Percentiles rank a stretch among this genome's conserved stretches.
Evolutionary conservation across 2,113 vertebrate species (phyloP).

Genomic region (Scopus umbretta): DNA sequence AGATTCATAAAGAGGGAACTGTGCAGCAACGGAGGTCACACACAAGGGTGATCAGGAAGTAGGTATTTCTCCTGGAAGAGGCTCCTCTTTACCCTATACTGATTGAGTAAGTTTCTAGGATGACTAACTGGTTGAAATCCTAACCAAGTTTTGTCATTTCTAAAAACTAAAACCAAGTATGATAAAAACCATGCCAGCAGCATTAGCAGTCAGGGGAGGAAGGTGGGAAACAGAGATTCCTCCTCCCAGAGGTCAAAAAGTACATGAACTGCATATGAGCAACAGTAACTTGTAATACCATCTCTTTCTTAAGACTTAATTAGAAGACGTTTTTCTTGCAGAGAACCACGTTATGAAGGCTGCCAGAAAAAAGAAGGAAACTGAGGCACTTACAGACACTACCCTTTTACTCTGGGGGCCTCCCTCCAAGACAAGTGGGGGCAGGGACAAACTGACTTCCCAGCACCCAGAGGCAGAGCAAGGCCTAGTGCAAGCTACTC

Average conservation of each 20-base stretch:
- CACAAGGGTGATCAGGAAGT: not conserved
- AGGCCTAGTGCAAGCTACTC: fast-evolving
- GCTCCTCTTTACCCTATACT: not conserved
- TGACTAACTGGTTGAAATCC: not conserved
- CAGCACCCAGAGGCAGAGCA: not conserved
- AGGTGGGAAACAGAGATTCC: fast-evolving
- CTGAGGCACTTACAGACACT: fast-evolving
- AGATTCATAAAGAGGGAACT: not conserved
- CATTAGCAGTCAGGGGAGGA: not conserved
- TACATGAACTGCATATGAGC: not conserved
- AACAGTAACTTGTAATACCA: not conserved
- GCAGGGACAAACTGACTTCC: not conserved
- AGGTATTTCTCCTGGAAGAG: not conserved
- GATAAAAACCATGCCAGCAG: not conserved
- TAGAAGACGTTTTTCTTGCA: not conserved
- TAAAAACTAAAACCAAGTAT: not conserved
- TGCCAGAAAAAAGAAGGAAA: not conserved
- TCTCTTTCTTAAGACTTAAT: not conserved
- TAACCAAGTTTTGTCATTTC: not conserved
- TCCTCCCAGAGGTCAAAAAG: not conserved
- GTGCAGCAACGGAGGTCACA: not conserved
- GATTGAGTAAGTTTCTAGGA: not conserved
- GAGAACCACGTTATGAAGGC: not conserved
- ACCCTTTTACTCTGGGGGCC: not conserved
- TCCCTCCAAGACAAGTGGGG: fast-evolving